These are phyloP conservation scores for Dinoponera quadriceps DNA, from an alignment of 1,140 invertebrate genomes.

Conservation along the genomic window DNA sequence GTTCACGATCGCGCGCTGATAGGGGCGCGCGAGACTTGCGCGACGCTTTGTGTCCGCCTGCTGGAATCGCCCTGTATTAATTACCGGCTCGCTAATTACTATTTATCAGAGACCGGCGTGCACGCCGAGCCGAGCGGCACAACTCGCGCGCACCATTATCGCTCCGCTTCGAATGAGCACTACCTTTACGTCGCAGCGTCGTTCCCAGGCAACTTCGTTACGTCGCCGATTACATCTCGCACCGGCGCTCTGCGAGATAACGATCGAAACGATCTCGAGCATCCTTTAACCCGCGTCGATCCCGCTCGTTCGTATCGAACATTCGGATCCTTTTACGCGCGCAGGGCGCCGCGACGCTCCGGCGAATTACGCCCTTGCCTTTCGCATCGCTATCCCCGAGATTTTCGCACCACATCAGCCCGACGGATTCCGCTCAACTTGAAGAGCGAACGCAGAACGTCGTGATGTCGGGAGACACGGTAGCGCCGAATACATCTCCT, in stretches of 20 bases:
- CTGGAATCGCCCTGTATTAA: conserved; percentile 68
- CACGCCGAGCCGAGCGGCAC: conserved; percentile 33
- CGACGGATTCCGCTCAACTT: too few relatives aligned
- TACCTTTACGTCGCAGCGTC: conserved; percentile 19
- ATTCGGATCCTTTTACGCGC: not conserved
- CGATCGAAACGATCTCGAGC: conserved; percentile 27
- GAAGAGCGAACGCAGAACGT: too few relatives aligned
- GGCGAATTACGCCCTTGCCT: conserved; percentile 3
- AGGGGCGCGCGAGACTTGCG: conserved; percentile 7
- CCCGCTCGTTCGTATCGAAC: not conserved
- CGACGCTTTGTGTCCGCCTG: not conserved
- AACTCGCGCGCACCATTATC: conserved; percentile 31
- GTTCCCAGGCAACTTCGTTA: conserved; percentile 30
- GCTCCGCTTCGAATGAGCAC: conserved; percentile 34
- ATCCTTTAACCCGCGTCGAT: conserved; percentile 26
- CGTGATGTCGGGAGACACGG: too few relatives aligned
- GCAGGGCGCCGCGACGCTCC: not conserved
- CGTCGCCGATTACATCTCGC: conserved; percentile 51
- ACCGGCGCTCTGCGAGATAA: conserved; percentile 6
- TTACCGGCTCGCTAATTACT: conserved; percentile 74
- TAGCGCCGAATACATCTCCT: too few relatives aligned
- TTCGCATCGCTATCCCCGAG: not conserved
- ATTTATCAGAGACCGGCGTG: conserved; percentile 71
- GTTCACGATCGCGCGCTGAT: conserved; percentile 24
- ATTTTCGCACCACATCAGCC: too few relatives aligned